Percentiles rank a stretch among this genome's conserved stretches.
These are phyloP conservation scores for Hippopotamyrus pictus DNA, from an alignment of 2,797 vertebrate genomes.

Conservation along the genomic window DNA sequence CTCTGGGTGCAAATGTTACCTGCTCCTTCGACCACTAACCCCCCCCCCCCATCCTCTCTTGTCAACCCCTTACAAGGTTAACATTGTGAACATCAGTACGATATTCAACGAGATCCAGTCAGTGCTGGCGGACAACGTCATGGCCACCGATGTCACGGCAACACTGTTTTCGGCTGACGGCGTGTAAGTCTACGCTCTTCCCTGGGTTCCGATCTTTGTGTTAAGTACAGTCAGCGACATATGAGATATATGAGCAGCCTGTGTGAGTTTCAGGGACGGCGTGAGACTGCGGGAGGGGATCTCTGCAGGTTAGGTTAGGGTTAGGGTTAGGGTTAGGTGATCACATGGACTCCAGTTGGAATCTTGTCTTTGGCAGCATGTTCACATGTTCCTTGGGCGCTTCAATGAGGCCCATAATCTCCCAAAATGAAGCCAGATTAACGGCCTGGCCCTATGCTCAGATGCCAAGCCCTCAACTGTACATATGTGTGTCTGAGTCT, in stretches of 20 bases:
- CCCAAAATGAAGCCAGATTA: not conserved
- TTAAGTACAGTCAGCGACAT: not conserved
- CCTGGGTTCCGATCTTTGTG: not conserved
- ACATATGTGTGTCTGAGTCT: not conserved
- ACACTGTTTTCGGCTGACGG: slow-evolving; percentile 57
- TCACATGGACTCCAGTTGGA: not conserved
- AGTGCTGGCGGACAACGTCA: slow-evolving; percentile 57
- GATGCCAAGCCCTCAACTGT: not conserved
- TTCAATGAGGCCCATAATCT: not conserved
- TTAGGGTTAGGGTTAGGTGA: not conserved
- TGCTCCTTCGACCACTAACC: not conserved
- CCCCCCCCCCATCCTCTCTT: not conserved
- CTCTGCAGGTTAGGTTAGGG: not conserved
- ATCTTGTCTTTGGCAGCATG: not conserved
- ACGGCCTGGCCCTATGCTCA: not conserved
- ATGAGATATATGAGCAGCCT: not conserved
- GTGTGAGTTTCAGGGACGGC: not conserved
- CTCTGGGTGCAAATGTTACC: not conserved
- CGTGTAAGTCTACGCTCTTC: slow-evolving; percentile 51
- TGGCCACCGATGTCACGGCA: slow-evolving; percentile 60
- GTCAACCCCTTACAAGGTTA: slow-evolving; percentile 49
- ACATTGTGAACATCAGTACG: slow-evolving; percentile 60
- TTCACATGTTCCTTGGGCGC: not conserved
- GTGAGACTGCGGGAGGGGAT: not conserved
- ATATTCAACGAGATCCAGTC: slow-evolving; percentile 62